These are phyloP conservation scores for Hemistola chrysoprasaria DNA, from an alignment of 2,888 invertebrate genomes.

Conservation along the genomic window DNA sequence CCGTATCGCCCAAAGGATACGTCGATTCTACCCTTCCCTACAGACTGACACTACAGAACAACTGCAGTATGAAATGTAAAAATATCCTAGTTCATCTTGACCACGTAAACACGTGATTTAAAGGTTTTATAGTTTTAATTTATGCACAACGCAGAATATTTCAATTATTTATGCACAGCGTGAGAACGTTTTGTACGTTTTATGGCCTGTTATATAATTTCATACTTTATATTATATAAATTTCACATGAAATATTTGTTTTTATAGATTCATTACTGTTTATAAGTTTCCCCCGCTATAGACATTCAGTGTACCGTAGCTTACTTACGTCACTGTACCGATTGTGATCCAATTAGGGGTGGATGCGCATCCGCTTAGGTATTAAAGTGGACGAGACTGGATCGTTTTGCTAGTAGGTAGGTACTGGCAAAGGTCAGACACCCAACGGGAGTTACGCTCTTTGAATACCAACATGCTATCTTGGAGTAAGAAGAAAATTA, in stretches of 20 bases:
- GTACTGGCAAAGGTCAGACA: constrained; percentile 30
- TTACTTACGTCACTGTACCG: constrained; percentile 58
- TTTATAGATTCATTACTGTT: constrained; percentile 10
- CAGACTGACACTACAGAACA: constrained; percentile 13
- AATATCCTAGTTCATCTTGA: not conserved
- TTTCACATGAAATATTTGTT: not conserved
- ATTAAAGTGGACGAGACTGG: constrained; percentile 69
- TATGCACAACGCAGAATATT: constrained; percentile 32
- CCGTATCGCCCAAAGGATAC: constrained; percentile 26
- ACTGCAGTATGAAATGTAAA: constrained; percentile 13
- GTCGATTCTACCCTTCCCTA: constrained; percentile 26
- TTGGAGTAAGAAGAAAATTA: constrained; percentile 21
- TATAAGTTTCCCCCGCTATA: constrained; percentile 10
- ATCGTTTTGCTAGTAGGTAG: constrained; percentile 44
- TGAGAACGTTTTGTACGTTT: too few relatives aligned
- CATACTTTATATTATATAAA: not conserved
- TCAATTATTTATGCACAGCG: too few relatives aligned
- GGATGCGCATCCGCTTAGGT: constrained; percentile 69
- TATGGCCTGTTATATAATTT: not conserved
- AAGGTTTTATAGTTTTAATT: too few relatives aligned
- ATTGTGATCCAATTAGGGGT: constrained; percentile 77
- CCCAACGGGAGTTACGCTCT: constrained; percentile 25
- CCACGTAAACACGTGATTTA: not conserved
- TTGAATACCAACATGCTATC: constrained; percentile 26
- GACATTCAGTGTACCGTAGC: constrained; percentile 49